Conservation (phyloP, 2,113 vertebrate genomes). For the Neopipo cinnamomea region DNA sequence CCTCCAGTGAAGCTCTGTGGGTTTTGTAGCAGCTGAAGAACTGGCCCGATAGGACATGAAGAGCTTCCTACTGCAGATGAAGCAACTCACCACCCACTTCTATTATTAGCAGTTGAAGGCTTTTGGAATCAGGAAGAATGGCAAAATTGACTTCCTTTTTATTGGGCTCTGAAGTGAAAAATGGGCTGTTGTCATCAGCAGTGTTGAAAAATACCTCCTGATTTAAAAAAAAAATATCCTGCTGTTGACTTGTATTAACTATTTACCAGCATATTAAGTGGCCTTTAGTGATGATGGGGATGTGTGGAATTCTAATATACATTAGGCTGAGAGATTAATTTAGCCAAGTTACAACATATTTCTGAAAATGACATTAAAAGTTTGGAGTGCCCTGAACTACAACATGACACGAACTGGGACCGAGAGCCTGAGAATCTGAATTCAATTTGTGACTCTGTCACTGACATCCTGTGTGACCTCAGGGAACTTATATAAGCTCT, state of each 20-base stretch:
- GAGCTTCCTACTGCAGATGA: conserved; percentile 52
- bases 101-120: conserved; percentile 37
- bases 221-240: neutral
- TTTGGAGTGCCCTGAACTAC: neutral
- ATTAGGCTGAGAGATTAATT: neutral
- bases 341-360: neutral
- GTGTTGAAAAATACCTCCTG: neutral
- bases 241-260: neutral
- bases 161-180: conserved; percentile 12
- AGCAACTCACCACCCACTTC: conserved; percentile 35
- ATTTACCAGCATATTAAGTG: neutral
- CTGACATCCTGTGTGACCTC: conserved; percentile 24
- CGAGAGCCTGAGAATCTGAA: neutral
- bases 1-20: neutral
- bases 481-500: conserved; percentile 9
- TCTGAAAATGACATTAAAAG: neutral
- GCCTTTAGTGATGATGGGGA: neutral
- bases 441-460: conserved; percentile 26
- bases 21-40: neutral
- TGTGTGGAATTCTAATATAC: neutral
- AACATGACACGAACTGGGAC: neutral
- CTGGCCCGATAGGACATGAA: conserved; percentile 28
- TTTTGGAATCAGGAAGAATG: conserved; percentile 56
- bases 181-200: neutral
- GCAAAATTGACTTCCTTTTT: conserved; percentile 52